These are phyloP conservation scores for Panonychus citri DNA, from an alignment of 1,140 invertebrate genomes.

Conservation along the genomic window DNA sequence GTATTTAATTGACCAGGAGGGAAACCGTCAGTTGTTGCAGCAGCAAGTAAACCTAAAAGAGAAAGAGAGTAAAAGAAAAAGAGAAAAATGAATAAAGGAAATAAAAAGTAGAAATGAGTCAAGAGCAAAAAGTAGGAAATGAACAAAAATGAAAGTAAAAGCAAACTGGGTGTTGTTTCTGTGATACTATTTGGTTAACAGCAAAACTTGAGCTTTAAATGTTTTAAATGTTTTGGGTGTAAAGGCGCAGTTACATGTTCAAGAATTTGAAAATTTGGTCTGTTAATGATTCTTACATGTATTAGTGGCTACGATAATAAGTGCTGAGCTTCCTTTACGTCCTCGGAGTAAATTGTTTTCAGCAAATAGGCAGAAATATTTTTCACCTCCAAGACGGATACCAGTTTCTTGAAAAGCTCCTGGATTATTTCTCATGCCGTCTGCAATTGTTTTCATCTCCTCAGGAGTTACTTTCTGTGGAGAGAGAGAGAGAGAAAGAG, in stretches of 20 bases:
- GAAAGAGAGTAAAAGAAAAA: not conserved
- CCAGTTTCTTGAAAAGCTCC: slow-evolving; percentile 16
- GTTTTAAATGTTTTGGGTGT: not conserved
- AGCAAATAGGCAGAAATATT: slow-evolving; percentile 18
- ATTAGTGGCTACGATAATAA: slow-evolving; percentile 18
- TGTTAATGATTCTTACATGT: slow-evolving; percentile 16
- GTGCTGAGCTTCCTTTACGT: slow-evolving; percentile 17
- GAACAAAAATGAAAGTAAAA: too few relatives aligned
- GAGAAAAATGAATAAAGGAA: not conserved
- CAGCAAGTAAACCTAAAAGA: slow-evolving; percentile 18
- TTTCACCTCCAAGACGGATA: slow-evolving; percentile 18
- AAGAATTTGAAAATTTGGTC: too few relatives aligned
- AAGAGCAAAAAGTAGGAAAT: not conserved
- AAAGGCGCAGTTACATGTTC: not conserved
- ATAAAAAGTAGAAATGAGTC: too few relatives aligned
- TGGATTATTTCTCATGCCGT: slow-evolving; percentile 17
- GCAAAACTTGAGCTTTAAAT: too few relatives aligned
- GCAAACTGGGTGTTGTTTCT: too few relatives aligned
- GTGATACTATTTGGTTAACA: too few relatives aligned
- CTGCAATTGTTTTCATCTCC: slow-evolving; percentile 18
- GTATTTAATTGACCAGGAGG: slow-evolving; percentile 17
- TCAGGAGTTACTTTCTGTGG: slow-evolving; percentile 13
- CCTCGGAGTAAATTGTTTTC: slow-evolving; percentile 17
- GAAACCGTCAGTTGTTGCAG: slow-evolving; percentile 18
- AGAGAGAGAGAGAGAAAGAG: not conserved